These are phyloP conservation scores for Notechis scutatus DNA, from an alignment of 2,113 vertebrate species.

Conservation along the genomic window DNA sequence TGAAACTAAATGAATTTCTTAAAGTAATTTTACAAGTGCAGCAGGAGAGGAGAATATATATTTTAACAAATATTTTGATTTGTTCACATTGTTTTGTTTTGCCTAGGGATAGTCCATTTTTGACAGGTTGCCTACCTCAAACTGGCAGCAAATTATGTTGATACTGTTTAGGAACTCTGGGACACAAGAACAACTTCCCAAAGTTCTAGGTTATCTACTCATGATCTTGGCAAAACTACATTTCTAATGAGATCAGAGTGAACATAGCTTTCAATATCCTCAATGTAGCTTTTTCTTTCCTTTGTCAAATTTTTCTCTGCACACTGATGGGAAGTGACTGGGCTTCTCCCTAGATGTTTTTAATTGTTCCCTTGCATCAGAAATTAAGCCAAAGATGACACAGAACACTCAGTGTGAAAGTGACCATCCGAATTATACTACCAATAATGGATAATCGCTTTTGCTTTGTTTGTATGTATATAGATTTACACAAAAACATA, in stretches of 20 bases:
- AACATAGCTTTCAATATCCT: not conserved
- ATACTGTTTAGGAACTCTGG: not conserved
- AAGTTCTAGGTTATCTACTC: not conserved
- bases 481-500: no score
- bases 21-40: not conserved
- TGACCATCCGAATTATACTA: not conserved
- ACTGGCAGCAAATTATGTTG: not conserved
- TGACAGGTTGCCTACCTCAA: not conserved
- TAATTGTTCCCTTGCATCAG: not conserved
- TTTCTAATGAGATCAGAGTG: not conserved
- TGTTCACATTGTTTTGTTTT: not conserved
- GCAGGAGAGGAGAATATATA: not conserved
- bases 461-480: not conserved
- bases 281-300: not conserved
- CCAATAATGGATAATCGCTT: not conserved
- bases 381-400: not conserved
- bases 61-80: not conserved
- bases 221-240: not conserved
- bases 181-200: not conserved
- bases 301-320: not conserved
- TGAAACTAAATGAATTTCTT: not conserved
- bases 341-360: not conserved
- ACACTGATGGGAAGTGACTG: not conserved
- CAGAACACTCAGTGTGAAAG: not conserved
- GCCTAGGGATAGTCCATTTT: not conserved